Evolutionary conservation across 2,888 invertebrate species (phyloP), one percentile per base, ranked within the genome.

Genomic region (Chelonus formosanus): DNA sequence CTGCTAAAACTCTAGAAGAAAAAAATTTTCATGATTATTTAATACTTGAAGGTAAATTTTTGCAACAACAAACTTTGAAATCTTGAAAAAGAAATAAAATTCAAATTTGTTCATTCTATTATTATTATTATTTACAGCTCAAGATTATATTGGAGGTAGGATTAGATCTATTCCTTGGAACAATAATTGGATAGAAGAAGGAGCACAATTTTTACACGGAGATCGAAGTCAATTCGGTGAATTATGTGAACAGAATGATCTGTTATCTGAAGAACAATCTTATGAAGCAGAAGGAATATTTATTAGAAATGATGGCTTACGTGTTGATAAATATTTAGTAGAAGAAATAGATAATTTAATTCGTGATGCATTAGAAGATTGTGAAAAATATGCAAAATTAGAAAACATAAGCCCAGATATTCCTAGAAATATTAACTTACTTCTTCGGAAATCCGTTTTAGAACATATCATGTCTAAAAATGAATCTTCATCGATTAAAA

Each of bases 151-250:
- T 20, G 90, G 90, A 34, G 89, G 90, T 8, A 81, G 90, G 72
- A 86, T 89, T 63, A 73, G 80, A 52, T 87, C 89, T 0, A 67
- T 85, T 35, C 69, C 76, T 4, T 79, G 85, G 70, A 82, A 85
- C 57, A 74, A 80, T 5, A 78, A 79, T 40, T 79, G 85, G 69
- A 75, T 90, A 55, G 90, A 90, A 76, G 72, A 86, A 32, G 90
- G 90, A 1, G 90, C 90, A 1, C 90, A 90, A 75, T 90, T 89
- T 88, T 78, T 90, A 47, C 90, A 90, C 74, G 89, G 89, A 0
- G 85, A 86, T 63, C 76, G 83, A 59, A 89, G 87, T 76, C 76
- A 80, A n/a, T 76, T 89, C 32, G 88, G 85, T 65, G 76, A 85
- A 69, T 77, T 88, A 34, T 86, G 88, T 7, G 71, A 82, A 58